Evolutionary conservation across 1,140 invertebrate genomes (phyloP), one percentile per base, ranked within the genome.

Genomic region (Formica exsecta): DNA sequence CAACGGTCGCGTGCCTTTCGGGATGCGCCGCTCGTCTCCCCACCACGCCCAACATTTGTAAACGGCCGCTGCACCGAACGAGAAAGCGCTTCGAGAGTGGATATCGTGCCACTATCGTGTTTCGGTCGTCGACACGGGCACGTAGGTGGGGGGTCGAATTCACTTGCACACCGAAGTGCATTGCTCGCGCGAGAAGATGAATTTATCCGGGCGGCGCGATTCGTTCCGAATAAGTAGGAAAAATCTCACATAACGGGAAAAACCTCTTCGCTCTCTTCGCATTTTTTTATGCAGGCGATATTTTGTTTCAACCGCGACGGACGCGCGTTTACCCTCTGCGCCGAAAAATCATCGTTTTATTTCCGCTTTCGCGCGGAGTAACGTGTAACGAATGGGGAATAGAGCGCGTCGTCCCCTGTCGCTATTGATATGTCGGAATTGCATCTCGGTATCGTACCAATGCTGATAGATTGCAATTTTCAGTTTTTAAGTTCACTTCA

Each of bases 31-130:
- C 62, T 41, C 59, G 65, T 16, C 86, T 87, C 89, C 89, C 88
- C 89, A 90, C 88, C 89, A 90, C 89, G 88, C 88, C 89, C 89
- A 90, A 44, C 38, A 76, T 81, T 85, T 84, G 80, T 65, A 70
- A 41, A 70, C 75, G 68, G 9, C 19, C 71, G 70, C 68, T 77
- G 77, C 38, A 65, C 77, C 64, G 65, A 84, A 70, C 71, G 65
- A 25, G 54, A 62, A 29, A 73, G 32, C 76, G 73, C 62, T 54
- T 8, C 79, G 79, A 71, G 71, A 41, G 73, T 65, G 44, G 32
- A 85, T 54, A 11, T 57, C 81, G 25, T 85, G 41, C 71, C 57
- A 51, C 22, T 38, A 73, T 65, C 38, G 22, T n/a, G n/a, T 70
- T 80, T 68, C 48, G 19, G 25, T 48, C 38, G 61, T 73, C 66